phyloP scores from a whole-genome alignment of 1,140 invertebrate species.

The Anastrepha obliqua region DNA sequence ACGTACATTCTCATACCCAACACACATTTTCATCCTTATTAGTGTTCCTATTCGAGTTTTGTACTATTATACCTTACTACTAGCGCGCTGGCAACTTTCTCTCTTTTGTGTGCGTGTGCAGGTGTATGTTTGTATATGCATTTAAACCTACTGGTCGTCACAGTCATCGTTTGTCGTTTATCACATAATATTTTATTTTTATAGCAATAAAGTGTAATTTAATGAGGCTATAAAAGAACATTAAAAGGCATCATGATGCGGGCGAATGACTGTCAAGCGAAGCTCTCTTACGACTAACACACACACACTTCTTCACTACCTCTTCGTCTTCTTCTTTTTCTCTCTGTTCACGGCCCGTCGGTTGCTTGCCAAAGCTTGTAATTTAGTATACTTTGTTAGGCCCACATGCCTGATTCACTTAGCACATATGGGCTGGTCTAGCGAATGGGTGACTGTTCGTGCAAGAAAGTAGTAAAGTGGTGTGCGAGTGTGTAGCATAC shows the following conservation, averaged over 20 bases:
- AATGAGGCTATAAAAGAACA: slow-evolving; percentile 52
- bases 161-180: slow-evolving; percentile 1
- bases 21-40: neutral
- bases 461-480: neutral
- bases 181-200: slow-evolving; percentile 54
- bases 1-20: neutral
- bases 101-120: neutral
- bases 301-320: neutral
- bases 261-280: slow-evolving; percentile 13
- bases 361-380: neutral
- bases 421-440: neutral
- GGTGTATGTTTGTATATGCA: neutral
- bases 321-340: neutral
- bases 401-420: slow-evolving; percentile 23
- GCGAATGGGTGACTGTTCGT: neutral
- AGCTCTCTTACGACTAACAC: neutral
- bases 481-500: neutral
- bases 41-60: too few relatives aligned
- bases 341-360: neutral
- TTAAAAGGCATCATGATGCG: slow-evolving; percentile 34
- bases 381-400: slow-evolving; percentile 21
- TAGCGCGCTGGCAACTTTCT: neutral
- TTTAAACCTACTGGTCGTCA: neutral
- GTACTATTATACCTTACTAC: too few relatives aligned
- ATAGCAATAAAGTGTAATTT: slow-evolving; percentile 54